Evolutionary conservation across 2,888 invertebrate species (phyloP), one percentile per base, ranked within the genome.

Genomic region (Parochlus steinenii): DNA sequence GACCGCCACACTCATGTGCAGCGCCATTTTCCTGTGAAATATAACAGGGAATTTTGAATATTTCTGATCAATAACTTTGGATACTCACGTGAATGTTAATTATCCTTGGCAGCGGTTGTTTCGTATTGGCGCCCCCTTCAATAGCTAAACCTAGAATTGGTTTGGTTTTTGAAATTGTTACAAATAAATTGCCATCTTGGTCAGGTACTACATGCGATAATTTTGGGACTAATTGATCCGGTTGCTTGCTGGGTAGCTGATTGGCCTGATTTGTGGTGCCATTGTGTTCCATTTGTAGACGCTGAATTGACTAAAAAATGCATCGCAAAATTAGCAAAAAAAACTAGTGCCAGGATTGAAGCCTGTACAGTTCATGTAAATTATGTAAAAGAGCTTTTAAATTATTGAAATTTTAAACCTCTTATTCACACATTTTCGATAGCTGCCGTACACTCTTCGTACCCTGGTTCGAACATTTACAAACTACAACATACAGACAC

Each of bases 91-190:
- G 36, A 36, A 36, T 36, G 24, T 36, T 36, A 18, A 36, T 36
- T 5, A 36, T 36, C 20, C 36, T 36, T 24, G 36, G 36, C 16
- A 36, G 16, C 3, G 36, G 36, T 25, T 36, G 36, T 17, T 36
- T 36, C 18, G 36, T 36, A 28, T 36, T 36, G 8, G 30, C 18
- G n/a, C 36, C 36, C 7, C 36, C 36, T 15, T 36, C 36, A 30
- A 36, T 36, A 8, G 36, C 36, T n/a, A 36, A 14, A 18, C 36
- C 36, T 11, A 36, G 12, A 17, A 30, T 30, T n/a, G 29, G 14
- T 20, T 30, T 36, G 3, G 36, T 30, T 24, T 36, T 36, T n/a
- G 36, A 30, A 12, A 36, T 30, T 15, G 30, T 26, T 10, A 36
- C 36, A 6, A 36, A 20, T 24, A 36, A 30, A 30, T 36, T 29